phyloP scores from a whole-genome alignment of 2,797 vertebrate genomes.

The Benthosema pterotum region DNA sequence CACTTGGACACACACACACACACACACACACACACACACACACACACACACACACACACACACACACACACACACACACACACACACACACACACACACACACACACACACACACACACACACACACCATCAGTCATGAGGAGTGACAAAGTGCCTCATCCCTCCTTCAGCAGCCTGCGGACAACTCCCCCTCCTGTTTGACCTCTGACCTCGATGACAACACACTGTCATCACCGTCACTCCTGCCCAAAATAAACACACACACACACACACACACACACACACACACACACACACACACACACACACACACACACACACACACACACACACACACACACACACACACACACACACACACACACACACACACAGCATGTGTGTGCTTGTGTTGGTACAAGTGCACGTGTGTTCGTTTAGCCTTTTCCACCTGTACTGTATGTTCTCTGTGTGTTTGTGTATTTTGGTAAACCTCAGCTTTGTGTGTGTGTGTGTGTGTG shows the following conservation, averaged over 20 bases:
- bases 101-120: conserved; percentile 47
- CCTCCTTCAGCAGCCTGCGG: conserved; percentile 63
- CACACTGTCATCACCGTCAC: conserved; percentile 77
- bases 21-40: conserved; percentile 32
- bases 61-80: conserved; percentile 20
- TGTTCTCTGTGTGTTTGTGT: background rate
- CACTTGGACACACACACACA: conserved; percentile 40
- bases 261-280: conserved; percentile 58
- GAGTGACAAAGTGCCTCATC: conserved; percentile 70
- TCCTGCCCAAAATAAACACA: conserved; percentile 73
- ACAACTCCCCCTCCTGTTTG: conserved; percentile 41
- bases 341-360: conserved; percentile 66
- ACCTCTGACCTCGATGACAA: conserved; percentile 79
- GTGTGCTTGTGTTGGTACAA: conserved; percentile 28
- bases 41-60: conserved; percentile 10
- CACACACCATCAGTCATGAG: conserved; percentile 40
- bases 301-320: conserved; percentile 60
- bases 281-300: conserved; percentile 64
- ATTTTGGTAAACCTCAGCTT: background rate
- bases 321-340: conserved; percentile 63
- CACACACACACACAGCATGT: conserved; percentile 56
- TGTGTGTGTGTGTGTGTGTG: conserved; percentile 6
- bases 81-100: conserved; percentile 51
- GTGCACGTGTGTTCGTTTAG: conserved; percentile 27
- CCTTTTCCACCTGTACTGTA: background rate